Base-by-base conservation (phyloP, 2,797 vertebrate species). In the Echiichthys vipera region DNA sequence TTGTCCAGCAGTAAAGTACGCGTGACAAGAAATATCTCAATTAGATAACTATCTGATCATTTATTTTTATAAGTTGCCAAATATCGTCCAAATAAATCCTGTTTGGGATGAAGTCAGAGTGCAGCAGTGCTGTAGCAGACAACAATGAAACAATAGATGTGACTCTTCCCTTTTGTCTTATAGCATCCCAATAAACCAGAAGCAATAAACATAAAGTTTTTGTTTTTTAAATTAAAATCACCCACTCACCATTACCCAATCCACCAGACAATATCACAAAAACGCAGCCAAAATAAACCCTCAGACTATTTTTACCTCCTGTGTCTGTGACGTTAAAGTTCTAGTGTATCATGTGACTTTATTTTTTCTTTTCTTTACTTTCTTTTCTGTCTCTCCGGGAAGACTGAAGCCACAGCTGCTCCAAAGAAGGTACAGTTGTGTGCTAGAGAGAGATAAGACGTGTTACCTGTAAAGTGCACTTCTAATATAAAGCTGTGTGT, bases 391-490 rank as follows among this genome's bases (percentile, higher is more conserved):
- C 49, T 69, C 7, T 73, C 34, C 30, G 50, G 37, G 65, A 88
- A 95, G 93, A 89, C 87, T 27, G 89, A 93, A 74, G 88, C 66
- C 65, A 72, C 84, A 22, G 68, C 83, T 47, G 70, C 75, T 27
- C 69, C 80, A 47, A 87, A 91, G 69, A 91, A 94, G 93, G 92
- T 93, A 92, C 42, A 64, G 74, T 66, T 45, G 74, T 46, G 73
- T 77, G 57, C 11, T 59, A 29, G 64, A 74, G 43, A 55, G 9
- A 40, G 30, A 72, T 74, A 51, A 84, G 12, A 71, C 8, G 4
- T 43, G 24, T 36, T 57, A 55, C 39, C 45, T 68, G 49, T 51
- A 68, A 63, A 71, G 22, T 59, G 76, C 65, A 71, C 47, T 30
- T 74, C 27, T 70, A 58, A 65, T 77, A 59, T 51, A n/a, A 69